phyloP scores from a whole-genome alignment of 2,888 invertebrate genomes.

The Parnassius smintheus region DNA sequence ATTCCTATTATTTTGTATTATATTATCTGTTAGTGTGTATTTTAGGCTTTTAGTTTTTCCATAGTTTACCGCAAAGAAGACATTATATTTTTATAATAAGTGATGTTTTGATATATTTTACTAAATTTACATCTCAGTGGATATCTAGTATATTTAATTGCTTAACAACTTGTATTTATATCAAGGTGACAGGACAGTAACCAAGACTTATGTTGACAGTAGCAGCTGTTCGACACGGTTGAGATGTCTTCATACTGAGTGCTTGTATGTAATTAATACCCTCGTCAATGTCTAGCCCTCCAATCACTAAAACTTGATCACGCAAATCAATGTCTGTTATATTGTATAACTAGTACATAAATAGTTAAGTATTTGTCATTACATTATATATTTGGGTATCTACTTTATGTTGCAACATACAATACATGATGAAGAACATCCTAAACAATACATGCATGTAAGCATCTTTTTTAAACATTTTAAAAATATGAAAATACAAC shows the following conservation, averaged over 20 bases:
- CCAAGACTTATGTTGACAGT: constrained; percentile 10
- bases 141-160: constrained; percentile 14
- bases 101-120: constrained; percentile 1
- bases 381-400: no score
- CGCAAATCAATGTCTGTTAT: constrained; percentile 15
- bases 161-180: constrained; percentile 14
- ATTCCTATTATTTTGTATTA: no score
- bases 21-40: no score
- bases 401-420: no score
- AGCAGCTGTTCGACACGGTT: constrained; percentile 22
- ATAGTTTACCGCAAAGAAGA: no score
- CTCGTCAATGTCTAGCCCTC: constrained; percentile 21
- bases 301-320: constrained; percentile 24
- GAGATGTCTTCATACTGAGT: constrained; percentile 21
- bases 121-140: constrained; percentile 9
- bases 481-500: no score
- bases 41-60: no score
- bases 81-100: no score
- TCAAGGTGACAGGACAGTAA: constrained; percentile 17
- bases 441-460: no score
- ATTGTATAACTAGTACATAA: constrained; percentile 7
- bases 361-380: constrained; percentile 1
- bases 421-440: no score
- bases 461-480: no score
- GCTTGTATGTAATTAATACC: constrained; percentile 26